Evolutionary conservation across 1,140 invertebrate genomes (phyloP).

Genomic region (Penaeus vannamei): DNA sequence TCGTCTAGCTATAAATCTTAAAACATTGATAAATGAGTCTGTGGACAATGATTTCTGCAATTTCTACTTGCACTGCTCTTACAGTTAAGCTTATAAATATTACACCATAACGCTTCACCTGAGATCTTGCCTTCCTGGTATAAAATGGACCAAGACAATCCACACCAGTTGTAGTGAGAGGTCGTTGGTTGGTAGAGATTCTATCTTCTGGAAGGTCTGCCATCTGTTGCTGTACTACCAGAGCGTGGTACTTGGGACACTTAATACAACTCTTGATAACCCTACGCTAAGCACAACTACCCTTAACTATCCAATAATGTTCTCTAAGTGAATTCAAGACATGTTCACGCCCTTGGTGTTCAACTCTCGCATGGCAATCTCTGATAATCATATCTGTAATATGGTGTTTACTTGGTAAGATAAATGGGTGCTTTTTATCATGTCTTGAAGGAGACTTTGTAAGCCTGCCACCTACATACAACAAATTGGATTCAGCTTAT

Average conservation of each 20-base stretch:
- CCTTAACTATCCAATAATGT: conserved; percentile 54
- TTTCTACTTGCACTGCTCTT: conserved; percentile 69
- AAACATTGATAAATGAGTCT: conserved; percentile 68
- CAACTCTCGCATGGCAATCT: conserved; percentile 29
- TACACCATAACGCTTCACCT: conserved; percentile 65
- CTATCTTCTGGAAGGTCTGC: conserved; percentile 66
- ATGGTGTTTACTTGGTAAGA: conserved; percentile 65
- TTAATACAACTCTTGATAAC: conserved; percentile 23
- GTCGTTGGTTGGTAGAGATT: conserved; percentile 29
- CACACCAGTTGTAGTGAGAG: conserved; percentile 64
- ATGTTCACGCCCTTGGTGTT: conserved; percentile 48
- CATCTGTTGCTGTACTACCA: conserved; percentile 18
- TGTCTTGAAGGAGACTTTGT: conserved; percentile 52
- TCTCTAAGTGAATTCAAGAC: conserved; percentile 23
- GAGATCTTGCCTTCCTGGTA: conserved; percentile 57
- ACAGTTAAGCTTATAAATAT: conserved; percentile 68
- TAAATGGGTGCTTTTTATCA: conserved; percentile 66
- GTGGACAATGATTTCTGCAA: conserved; percentile 67
- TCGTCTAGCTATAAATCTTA: conserved; percentile 69
- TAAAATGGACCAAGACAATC: conserved; percentile 69
- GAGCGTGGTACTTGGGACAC: background rate
- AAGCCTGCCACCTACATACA: conserved; percentile 68
- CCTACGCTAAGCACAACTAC: conserved; percentile 25
- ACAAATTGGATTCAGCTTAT: background rate
- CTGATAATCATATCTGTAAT: conserved; percentile 32